Conservation (phyloP, 2,113 vertebrate species). For the Notarius quadriscutis region DNA sequence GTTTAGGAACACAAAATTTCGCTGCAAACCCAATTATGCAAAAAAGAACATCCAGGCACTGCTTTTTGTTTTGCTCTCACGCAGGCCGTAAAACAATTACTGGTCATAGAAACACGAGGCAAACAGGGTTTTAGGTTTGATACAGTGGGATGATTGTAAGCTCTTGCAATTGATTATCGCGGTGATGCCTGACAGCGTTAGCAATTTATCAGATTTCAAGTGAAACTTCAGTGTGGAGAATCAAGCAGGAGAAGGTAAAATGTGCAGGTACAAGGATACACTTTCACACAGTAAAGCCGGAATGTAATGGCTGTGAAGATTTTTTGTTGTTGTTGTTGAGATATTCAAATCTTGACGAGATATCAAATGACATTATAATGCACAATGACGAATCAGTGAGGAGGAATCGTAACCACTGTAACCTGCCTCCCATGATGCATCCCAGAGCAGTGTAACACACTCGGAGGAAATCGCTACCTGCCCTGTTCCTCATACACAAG, state of each 20-base stretch:
- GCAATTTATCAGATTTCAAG: not conserved
- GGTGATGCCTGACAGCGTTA: not conserved
- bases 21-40: conserved; percentile 53
- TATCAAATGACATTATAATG: too few relatives aligned
- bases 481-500: not conserved
- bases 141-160: not conserved
- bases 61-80: conserved; percentile 38
- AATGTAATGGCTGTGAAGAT: not conserved
- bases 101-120: not conserved
- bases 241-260: not conserved
- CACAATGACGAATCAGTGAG: not conserved
- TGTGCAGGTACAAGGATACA: not conserved
- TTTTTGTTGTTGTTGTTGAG: not conserved
- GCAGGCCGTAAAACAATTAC: conserved; percentile 31
- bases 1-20: conserved; percentile 46
- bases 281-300: not conserved
- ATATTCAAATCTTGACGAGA: not conserved
- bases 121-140: not conserved
- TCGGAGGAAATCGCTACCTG: not conserved
- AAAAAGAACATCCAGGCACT: conserved; percentile 41
- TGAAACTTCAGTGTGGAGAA: not conserved
- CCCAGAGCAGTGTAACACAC: not conserved
- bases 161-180: conserved; percentile 19
- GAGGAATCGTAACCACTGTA: not conserved
- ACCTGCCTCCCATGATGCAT: not conserved